A percentile compares a stretch with the other conserved stretches of the same genome.
Conservation (phyloP, 2,888 invertebrate genomes). For the Tipula lateralis region DNA sequence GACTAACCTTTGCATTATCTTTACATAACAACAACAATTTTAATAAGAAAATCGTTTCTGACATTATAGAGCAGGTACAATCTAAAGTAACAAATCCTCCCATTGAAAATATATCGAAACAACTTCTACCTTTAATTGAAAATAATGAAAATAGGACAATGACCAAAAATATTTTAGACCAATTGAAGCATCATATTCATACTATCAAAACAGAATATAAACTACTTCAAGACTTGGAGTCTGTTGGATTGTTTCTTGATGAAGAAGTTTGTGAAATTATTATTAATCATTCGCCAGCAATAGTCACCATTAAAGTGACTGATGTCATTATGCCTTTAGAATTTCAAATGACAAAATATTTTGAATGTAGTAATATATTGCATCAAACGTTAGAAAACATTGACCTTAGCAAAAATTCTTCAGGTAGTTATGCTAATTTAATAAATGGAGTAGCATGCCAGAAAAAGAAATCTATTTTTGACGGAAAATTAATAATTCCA, state of each 20-base stretch:
- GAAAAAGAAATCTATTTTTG: neutral
- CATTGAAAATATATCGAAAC: too few species aligned
- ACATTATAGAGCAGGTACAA: too few species aligned
- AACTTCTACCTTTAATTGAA: neutral
- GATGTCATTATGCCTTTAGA: too few species aligned
- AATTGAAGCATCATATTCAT: neutral
- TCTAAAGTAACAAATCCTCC: too few species aligned
- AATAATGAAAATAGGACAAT: neutral
- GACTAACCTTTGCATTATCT: too few species aligned
- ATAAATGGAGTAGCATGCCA: neutral
- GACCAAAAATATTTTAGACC: neutral
- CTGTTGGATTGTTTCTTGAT: constrained; percentile 30
- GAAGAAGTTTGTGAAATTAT: constrained; percentile 30
- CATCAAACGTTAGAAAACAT: neutral
- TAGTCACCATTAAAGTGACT: constrained; percentile 34
- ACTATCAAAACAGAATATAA: neutral
- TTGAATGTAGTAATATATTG: neutral
- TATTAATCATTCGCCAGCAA: constrained; percentile 32
- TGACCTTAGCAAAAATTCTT: neutral
- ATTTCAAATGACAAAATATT: too few species aligned
- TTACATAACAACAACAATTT: too few species aligned
- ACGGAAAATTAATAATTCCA: neutral
- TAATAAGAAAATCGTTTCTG: too few species aligned
- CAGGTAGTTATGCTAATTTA: too few species aligned
- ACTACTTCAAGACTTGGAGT: neutral